phyloP scores from a whole-genome alignment of 2,888 invertebrate species.

The Apodemia mormo region DNA sequence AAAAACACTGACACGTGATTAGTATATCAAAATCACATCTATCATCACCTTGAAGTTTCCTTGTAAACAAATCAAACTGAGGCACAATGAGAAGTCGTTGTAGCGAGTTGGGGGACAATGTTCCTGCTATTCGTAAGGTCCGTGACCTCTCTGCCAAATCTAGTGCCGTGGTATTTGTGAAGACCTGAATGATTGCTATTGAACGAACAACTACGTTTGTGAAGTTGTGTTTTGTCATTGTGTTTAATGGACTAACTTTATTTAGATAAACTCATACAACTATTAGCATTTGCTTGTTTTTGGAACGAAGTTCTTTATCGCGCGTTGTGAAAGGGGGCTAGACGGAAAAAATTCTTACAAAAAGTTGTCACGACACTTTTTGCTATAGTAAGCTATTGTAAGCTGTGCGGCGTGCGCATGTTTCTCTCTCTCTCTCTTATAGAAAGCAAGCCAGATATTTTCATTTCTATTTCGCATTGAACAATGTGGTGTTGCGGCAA shows the following conservation, averaged over 20 bases:
- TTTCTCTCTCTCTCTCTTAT: too few relatives aligned
- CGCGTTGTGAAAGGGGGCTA: too few relatives aligned
- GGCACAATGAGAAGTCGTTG: constrained; percentile 36
- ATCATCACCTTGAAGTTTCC: constrained; percentile 31
- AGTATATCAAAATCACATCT: constrained; percentile 18
- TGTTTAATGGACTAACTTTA: neutral
- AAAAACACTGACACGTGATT: neutral
- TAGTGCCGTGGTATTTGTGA: constrained; percentile 38
- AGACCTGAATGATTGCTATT: constrained; percentile 34
- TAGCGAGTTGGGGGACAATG: constrained; percentile 39
- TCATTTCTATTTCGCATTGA: too few relatives aligned
- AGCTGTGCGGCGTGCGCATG: too few relatives aligned
- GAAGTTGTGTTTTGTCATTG: neutral
- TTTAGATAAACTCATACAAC: too few relatives aligned
- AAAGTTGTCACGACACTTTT: too few relatives aligned
- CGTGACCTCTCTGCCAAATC: constrained; percentile 42
- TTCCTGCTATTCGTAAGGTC: constrained; percentile 42
- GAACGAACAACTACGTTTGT: constrained; percentile 27
- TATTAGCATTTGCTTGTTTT: too few relatives aligned
- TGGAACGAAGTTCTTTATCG: too few relatives aligned
- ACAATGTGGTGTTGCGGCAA: too few relatives aligned
- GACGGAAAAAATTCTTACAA: too few relatives aligned
- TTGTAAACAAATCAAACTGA: constrained; percentile 41
- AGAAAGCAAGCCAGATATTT: too few relatives aligned
- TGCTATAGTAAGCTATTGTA: too few relatives aligned